Conservation (phyloP, 1,140 invertebrate genomes). For the Nymphalis io region DNA sequence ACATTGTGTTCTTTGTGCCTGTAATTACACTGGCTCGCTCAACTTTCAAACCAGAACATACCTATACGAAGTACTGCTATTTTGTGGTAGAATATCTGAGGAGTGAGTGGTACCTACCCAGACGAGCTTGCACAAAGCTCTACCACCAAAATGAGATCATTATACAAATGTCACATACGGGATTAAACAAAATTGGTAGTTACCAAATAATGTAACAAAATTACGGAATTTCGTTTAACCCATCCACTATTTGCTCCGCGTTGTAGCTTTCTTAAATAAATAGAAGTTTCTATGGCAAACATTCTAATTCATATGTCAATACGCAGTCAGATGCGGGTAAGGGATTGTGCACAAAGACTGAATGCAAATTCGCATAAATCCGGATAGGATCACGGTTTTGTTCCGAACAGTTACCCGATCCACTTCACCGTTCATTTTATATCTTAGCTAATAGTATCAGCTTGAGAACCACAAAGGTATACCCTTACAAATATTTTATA, state of each 20-base stretch:
- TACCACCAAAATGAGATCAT: no score
- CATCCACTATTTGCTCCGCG: constrained; percentile 2
- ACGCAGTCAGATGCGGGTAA: constrained; percentile 31
- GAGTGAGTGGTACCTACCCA: no score
- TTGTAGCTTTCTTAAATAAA: constrained; percentile 20
- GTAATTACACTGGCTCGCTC: no score
- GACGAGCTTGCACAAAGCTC: no score
- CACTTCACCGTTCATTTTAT: constrained; percentile 27
- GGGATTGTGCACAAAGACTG: constrained; percentile 29
- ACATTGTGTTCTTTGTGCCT: no score
- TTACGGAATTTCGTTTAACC: background rate
- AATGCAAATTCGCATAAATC: constrained; percentile 35
- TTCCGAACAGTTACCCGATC: constrained; percentile 16
- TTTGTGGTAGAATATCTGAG: no score
- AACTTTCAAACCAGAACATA: no score
- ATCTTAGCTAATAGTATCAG: constrained; percentile 26
- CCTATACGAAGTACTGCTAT: no score
- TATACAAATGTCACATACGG: no score
- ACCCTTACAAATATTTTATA: no score
- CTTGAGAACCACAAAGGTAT: background rate
- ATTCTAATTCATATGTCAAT: constrained; percentile 36
- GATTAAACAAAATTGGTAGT: no score
- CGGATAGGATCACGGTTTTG: constrained; percentile 28
- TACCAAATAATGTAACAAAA: background rate
- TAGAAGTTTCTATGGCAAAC: constrained; percentile 30